Evolutionary conservation across 2,113 vertebrate genomes (phyloP).

Genomic region (Sebastes fasciatus): DNA sequence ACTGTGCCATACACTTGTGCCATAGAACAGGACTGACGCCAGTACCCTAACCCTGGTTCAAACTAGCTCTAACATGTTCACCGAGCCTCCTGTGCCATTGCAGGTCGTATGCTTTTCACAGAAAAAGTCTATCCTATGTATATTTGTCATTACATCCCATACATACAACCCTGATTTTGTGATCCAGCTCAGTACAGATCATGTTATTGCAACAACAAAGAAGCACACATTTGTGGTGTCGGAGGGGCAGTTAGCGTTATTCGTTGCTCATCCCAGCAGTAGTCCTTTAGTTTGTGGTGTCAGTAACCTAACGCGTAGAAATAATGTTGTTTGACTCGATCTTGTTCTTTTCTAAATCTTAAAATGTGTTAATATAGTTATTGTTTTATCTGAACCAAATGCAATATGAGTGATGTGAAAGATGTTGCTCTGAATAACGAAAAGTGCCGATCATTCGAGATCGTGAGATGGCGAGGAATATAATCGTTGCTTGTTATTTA

Average conservation of each 20-base stretch:
- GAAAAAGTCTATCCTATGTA: background rate
- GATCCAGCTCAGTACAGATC: conserved; percentile 14
- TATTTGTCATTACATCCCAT: background rate
- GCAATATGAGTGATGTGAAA: conserved; percentile 64
- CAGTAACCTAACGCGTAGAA: conserved; percentile 17
- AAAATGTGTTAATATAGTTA: conserved; percentile 41
- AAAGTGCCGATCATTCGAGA: conserved; percentile 55
- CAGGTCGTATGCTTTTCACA: conserved; percentile 13
- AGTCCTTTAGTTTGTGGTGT: conserved; percentile 41
- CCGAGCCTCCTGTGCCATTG: conserved; percentile 23
- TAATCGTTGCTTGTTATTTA: conserved; percentile 36
- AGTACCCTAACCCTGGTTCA: conserved; percentile 19
- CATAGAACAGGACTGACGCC: conserved; percentile 48
- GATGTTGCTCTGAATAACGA: conserved; percentile 47
- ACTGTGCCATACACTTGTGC: conserved; percentile 57
- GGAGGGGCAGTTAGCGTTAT: conserved; percentile 9
- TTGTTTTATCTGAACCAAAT: conserved; percentile 65
- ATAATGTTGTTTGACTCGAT: conserved; percentile 30
- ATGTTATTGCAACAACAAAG: conserved; percentile 16
- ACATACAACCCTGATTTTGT: conserved; percentile 1
- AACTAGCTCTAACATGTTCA: conserved; percentile 16
- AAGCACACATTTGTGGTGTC: conserved; percentile 32
- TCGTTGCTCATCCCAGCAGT: conserved; percentile 20
- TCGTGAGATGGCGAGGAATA: conserved; percentile 24
- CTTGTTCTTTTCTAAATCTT: conserved; percentile 32